A percentile compares a stretch with the other conserved stretches of the same genome.
These are phyloP conservation scores for Coilia nasus DNA, from an alignment of 2,797 vertebrate genomes.

Conservation along the genomic window DNA sequence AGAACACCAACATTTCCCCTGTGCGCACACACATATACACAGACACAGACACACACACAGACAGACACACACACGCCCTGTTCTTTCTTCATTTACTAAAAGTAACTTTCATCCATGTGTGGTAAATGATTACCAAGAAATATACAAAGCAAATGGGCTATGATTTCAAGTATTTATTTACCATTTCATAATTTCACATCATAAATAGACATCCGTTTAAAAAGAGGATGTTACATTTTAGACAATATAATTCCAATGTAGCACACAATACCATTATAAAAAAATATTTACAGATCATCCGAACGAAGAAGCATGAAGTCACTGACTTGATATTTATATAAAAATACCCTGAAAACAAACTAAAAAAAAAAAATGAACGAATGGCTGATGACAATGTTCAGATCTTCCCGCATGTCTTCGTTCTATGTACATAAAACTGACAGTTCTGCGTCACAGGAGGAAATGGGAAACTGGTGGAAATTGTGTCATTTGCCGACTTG, in stretches of 20 bases:
- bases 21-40: no score
- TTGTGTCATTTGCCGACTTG: background rate
- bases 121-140: background rate
- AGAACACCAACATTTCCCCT: background rate
- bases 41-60: no score
- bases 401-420: background rate
- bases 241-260: constrained; percentile 59
- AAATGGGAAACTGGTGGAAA: background rate
- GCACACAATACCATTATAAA: constrained; percentile 55
- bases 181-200: constrained; percentile 56
- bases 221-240: constrained; percentile 50
- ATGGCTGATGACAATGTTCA: background rate
- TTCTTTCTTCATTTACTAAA: background rate
- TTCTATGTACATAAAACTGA: constrained; percentile 7
- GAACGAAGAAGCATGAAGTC: constrained; percentile 38
- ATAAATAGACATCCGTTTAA: constrained; percentile 61
- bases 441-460: background rate
- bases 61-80: background rate
- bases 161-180: constrained; percentile 26
- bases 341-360: constrained; percentile 27
- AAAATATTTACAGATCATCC: constrained; percentile 56
- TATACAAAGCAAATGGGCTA: constrained; percentile 31
- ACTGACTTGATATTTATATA: constrained; percentile 18
- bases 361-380: background rate
- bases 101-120: background rate